Evolutionary conservation across 2,888 invertebrate species (phyloP), one percentile per base, ranked within the genome.

Genomic region (Philereme vetulata): DNA sequence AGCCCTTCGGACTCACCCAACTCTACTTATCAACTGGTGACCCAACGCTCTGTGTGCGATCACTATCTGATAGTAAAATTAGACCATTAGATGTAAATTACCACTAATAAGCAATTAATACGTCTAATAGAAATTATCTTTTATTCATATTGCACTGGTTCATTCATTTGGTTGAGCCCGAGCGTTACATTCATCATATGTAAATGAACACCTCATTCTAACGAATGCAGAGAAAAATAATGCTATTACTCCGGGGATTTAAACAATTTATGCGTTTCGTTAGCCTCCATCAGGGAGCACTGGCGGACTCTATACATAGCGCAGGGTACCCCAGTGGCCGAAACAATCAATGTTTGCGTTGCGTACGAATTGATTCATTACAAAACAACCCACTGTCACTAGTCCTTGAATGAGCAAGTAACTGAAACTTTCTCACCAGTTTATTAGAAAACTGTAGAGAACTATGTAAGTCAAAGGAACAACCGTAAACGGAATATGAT

Each of bases 1-100:
- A 71, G 75, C 70, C 46, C 75, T 75, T 69, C 52, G 45, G 21
- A 49, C 48, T 48, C 35, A 42, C 47, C 32, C 44, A 10, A 21
- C 54, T 59, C 33, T 46, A 42, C 34, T 53, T 56, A 59, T 60
- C 50, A 32, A 46, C 43, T 55, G 5, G 10, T 48, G 45, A 62
- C 49, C 56, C 10, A 48, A 46, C 51, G 55, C 46, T 56, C 33
- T 34, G 45, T 50, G 21, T 51, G 40, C 10, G 35, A 49, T 66
- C 58, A 50, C 34, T 54, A 55, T 59, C 49, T 45, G 35, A 48
- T 48, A 53, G 44, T 52, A 60, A 62, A 52, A 50, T 35, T 55
- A 47, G 49, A 46, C 45, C 56, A 46, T 60, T 55, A 44, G 59
- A 57, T 52, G 51, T 21, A 21, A 21, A 21, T 21, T 21, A 21